Evolutionary conservation across 2,888 invertebrate species (phyloP).

Genomic region (Ochropacha duplaris): DNA sequence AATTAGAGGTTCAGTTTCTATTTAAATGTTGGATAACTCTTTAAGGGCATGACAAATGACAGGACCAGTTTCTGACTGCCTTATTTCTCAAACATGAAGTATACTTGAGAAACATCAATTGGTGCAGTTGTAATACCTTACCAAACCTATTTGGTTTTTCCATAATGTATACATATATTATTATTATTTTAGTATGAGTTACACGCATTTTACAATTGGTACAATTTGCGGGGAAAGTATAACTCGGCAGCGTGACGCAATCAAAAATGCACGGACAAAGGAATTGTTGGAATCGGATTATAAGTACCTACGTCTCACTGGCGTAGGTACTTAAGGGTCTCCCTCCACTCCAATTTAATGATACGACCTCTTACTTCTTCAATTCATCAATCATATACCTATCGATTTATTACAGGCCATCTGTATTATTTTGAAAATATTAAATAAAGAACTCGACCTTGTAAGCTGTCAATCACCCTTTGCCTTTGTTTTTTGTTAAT

Average conservation of each 20-base stretch:
- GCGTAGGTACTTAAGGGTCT: slow-evolving; percentile 61
- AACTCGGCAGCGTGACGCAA: slow-evolving; percentile 72
- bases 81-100: slow-evolving; percentile 23
- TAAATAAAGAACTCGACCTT: too few species aligned
- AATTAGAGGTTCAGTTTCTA: slow-evolving; percentile 30
- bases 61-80: slow-evolving; percentile 17
- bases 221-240: slow-evolving; percentile 75
- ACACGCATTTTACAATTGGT: slow-evolving; percentile 34
- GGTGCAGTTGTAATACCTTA: not conserved
- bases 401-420: too few species aligned
- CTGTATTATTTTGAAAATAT: too few species aligned
- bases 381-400: too few species aligned
- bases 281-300: slow-evolving; percentile 55
- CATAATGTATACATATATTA: slow-evolving; percentile 38
- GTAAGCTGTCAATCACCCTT: too few species aligned
- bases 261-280: slow-evolving; percentile 78
- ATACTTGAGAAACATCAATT: slow-evolving; percentile 7
- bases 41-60: slow-evolving; percentile 29
- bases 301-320: slow-evolving; percentile 35
- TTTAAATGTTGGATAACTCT: slow-evolving; percentile 38
- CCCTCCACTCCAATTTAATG: too few species aligned
- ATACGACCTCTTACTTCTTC: too few species aligned
- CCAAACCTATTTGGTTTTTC: not conserved
- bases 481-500: too few species aligned
- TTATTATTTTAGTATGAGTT: slow-evolving; percentile 57